phyloP scores from a whole-genome alignment of 2,888 invertebrate species.

The Matsumyia berberina region DNA sequence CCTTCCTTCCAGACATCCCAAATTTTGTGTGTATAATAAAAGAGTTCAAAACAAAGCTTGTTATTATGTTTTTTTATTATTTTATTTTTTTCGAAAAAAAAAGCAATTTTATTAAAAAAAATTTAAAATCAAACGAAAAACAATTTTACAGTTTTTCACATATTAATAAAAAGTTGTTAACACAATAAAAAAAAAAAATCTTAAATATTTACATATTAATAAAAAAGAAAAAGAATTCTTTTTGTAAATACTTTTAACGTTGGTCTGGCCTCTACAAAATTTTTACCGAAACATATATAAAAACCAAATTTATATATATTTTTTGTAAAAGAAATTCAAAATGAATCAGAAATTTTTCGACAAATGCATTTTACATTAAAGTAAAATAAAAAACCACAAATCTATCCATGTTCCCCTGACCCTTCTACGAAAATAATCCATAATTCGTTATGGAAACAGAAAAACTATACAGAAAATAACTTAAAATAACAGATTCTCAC shows the following conservation, averaged over 20 bases:
- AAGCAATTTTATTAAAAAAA: constrained; percentile 1
- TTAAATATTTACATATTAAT: constrained; percentile 31
- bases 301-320: constrained; percentile 32
- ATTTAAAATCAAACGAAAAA: constrained; percentile 28
- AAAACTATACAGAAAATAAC: constrained; percentile 2
- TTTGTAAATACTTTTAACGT: constrained; percentile 59
- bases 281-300: constrained; percentile 42
- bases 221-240: constrained; percentile 5
- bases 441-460: neutral
- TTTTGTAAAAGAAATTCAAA: constrained; percentile 38
- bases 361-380: constrained; percentile 23
- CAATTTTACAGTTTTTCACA: constrained; percentile 55
- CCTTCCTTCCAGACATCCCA: constrained; percentile 65
- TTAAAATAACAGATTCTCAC: constrained; percentile 18
- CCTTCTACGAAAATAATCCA: constrained; percentile 2
- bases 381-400: constrained; percentile 8
- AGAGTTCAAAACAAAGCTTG: constrained; percentile 54
- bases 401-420: constrained; percentile 1
- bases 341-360: constrained; percentile 22
- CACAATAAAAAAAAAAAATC: neutral
- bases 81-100: neutral
- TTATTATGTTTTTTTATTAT: constrained; percentile 27
- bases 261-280: constrained; percentile 35
- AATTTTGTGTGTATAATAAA: constrained; percentile 43
- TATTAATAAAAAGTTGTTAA: constrained; percentile 16